A percentile compares a stretch with the other conserved stretches of the same genome.
These are phyloP conservation scores for Zaprionus davidi DNA, from an alignment of 1,140 invertebrate species.

Conservation along the genomic window DNA sequence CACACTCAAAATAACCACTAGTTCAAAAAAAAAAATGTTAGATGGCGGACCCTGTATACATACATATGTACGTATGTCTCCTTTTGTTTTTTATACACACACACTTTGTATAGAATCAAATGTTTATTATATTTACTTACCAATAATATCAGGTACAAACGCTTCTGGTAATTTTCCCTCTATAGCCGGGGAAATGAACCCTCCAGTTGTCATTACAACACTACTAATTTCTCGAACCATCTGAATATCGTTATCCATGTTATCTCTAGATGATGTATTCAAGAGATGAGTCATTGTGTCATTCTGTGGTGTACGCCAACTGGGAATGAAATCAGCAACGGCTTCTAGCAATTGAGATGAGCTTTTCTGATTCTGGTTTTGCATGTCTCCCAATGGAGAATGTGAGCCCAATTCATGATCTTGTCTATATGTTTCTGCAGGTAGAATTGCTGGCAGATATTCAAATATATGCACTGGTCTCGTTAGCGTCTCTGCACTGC, in stretches of 20 bases:
- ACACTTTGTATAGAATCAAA: no score
- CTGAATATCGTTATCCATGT: conserved; percentile 89
- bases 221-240: conserved; percentile 95
- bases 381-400: neutral
- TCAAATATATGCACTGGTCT: conserved; percentile 95
- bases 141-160: conserved; percentile 88
- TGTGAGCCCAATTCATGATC: conserved; percentile 4
- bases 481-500: conserved; percentile 95
- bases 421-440: conserved; percentile 10
- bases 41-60: no score
- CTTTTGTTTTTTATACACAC: no score
- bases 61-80: no score
- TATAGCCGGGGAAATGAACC: conserved; percentile 94
- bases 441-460: conserved; percentile 94
- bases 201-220: conserved; percentile 97
- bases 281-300: conserved; percentile 18
- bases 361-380: conserved; percentile 3
- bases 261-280: conserved; percentile 62
- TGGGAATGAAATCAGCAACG: neutral
- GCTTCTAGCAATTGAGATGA: conserved; percentile 1
- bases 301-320: conserved; percentile 65
- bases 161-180: conserved; percentile 96
- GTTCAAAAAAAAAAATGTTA: no score
- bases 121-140: conserved; percentile 40
- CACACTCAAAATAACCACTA: no score